Conservation (phyloP, 2,888 invertebrate genomes). For the Stenodema calcarata region DNA sequence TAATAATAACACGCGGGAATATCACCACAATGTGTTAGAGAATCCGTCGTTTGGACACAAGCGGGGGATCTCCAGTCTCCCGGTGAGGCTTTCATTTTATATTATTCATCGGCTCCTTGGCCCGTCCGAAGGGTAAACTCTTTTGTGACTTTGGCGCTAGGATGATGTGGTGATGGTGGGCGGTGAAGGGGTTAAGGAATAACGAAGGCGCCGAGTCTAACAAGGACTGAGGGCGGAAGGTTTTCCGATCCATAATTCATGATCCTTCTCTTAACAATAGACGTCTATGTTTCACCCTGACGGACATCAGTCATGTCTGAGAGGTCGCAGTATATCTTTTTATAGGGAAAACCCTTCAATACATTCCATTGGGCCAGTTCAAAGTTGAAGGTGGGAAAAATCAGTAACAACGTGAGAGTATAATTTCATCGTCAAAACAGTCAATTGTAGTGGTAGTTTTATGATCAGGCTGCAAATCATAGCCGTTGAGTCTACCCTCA, state of each 20-base stretch:
- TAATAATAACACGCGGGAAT: no score
- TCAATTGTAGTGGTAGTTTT: no score
- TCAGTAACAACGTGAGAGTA: no score
- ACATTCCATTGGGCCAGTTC: no score
- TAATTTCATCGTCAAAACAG: no score
- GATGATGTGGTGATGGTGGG: not conserved
- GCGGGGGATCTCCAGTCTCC: no score
- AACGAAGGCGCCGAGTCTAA: not conserved
- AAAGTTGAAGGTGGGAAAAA: no score
- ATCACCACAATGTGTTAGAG: no score
- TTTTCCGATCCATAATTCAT: conserved; percentile 29
- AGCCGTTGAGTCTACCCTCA: no score
- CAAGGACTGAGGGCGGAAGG: not conserved
- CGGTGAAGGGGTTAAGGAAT: not conserved
- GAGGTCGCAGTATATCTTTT: not conserved
- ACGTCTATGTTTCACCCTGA: not conserved
- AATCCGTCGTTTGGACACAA: no score
- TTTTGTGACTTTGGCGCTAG: not conserved
- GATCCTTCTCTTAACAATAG: conserved; percentile 10
- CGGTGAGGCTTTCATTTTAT: conserved; percentile 5
- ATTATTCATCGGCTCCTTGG: conserved; percentile 19
- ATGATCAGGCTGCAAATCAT: no score
- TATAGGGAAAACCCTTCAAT: no score
- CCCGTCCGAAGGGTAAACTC: conserved; percentile 24
- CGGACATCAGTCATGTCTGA: conserved; percentile 5